phyloP scores from a whole-genome alignment of 2,113 vertebrate genomes.

The Paramormyrops kingsleyae region DNA sequence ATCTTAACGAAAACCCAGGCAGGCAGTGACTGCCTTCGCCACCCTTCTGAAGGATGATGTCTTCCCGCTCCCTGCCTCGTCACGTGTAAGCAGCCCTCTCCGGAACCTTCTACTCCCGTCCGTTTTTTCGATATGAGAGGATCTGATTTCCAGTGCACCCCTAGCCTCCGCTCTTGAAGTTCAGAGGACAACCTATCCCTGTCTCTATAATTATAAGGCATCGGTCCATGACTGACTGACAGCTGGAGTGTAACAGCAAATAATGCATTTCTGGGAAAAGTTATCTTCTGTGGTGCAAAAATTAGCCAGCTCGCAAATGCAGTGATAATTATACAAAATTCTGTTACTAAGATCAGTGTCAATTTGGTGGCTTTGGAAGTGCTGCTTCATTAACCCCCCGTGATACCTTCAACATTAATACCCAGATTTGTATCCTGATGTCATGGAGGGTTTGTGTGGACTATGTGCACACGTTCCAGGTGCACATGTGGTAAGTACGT shows the following conservation, averaged over 20 bases:
- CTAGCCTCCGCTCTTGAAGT: background rate
- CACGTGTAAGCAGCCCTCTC: background rate
- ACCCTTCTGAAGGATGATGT: background rate
- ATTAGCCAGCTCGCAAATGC: background rate
- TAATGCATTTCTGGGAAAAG: background rate
- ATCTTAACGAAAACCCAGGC: background rate
- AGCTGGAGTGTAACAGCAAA: background rate
- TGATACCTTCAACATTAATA: background rate
- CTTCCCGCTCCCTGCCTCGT: background rate
- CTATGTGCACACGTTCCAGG: background rate
- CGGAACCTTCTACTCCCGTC: background rate
- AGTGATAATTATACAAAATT: background rate
- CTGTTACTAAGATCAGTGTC: background rate
- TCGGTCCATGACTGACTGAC: background rate
- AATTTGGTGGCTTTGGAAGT: background rate
- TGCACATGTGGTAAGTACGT: no score
- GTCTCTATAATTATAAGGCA: background rate
- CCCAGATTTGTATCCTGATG: background rate
- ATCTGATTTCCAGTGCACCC: background rate
- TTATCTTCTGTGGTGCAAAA: background rate
- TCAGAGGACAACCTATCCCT: background rate
- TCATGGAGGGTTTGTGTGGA: background rate
- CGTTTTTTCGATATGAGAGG: background rate
- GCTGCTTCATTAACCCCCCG: background rate
- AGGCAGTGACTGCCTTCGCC: background rate